A percentile compares a stretch with the other conserved stretches of the same genome.
Evolutionary conservation across 2,113 vertebrate species (phyloP).

Genomic region (Girardinichthys multiradiatus): DNA sequence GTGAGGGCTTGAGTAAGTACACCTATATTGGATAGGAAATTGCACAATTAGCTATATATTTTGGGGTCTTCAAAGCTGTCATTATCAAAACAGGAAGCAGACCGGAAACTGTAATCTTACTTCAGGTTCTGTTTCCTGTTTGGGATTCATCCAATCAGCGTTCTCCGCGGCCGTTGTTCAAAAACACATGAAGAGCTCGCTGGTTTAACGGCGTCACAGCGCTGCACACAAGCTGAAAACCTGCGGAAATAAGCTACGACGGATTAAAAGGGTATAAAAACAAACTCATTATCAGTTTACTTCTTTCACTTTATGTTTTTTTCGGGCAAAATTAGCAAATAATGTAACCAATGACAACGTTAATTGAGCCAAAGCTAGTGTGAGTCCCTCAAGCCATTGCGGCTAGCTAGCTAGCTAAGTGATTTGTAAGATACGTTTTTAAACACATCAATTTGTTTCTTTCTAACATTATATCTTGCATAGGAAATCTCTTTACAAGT

Average conservation of each 20-base stretch:
- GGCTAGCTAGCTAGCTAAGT: background rate
- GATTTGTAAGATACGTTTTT: too few relatives aligned
- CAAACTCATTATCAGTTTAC: rapidly evolving
- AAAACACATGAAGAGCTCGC: constrained; percentile 48
- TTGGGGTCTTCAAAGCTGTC: constrained; percentile 4
- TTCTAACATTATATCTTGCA: too few relatives aligned
- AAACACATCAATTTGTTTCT: too few relatives aligned
- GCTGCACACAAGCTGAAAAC: background rate
- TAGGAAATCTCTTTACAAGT: too few relatives aligned
- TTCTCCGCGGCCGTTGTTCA: constrained; percentile 71
- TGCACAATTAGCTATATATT: background rate
- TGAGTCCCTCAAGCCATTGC: constrained; percentile 2
- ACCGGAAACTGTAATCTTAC: rapidly evolving
- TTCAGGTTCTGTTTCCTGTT: constrained; percentile 14
- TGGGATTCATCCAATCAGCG: constrained; percentile 70
- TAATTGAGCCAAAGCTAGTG: background rate
- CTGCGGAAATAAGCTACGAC: background rate
- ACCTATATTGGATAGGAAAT: background rate
- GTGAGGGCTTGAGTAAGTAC: background rate
- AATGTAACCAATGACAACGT: background rate
- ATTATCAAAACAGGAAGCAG: constrained; percentile 64
- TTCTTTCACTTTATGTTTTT: rapidly evolving
- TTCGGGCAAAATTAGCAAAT: rapidly evolving
- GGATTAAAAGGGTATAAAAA: constrained; percentile 13
- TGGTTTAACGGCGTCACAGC: background rate